phyloP scores from a whole-genome alignment of 2,113 vertebrate genomes.

The Tamias sibiricus region DNA sequence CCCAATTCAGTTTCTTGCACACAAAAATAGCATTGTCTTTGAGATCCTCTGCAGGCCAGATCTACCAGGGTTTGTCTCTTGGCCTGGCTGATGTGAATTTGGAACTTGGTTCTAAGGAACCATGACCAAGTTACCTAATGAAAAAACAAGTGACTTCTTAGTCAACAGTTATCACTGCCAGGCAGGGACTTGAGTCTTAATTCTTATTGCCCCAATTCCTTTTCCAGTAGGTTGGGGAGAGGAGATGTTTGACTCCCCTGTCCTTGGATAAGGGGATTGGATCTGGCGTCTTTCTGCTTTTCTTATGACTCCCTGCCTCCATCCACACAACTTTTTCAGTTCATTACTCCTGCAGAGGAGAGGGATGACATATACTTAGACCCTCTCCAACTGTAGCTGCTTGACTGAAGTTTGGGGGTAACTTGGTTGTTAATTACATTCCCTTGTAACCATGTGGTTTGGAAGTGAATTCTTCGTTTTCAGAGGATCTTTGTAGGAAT shows the following conservation, averaged over 20 bases:
- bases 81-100: neutral
- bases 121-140: neutral
- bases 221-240: neutral
- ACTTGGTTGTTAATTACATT: constrained; percentile 31
- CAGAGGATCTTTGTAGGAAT: constrained; percentile 19
- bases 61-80: neutral
- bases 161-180: neutral
- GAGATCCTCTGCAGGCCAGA: neutral
- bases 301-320: neutral
- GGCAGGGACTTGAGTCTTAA: neutral
- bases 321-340: neutral
- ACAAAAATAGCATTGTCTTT: neutral
- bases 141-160: constrained; percentile 16
- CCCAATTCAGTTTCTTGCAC: neutral
- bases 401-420: neutral
- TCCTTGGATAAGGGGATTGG: neutral
- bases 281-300: neutral
- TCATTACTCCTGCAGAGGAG: constrained; percentile 12
- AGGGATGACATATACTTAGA: neutral
- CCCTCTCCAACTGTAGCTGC: neutral
- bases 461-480: constrained; percentile 9
- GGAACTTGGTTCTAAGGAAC: neutral
- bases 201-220: neutral
- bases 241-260: neutral
- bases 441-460: neutral